Evolutionary conservation across 2,113 vertebrate species (phyloP).

Genomic region (Oxyura jamaicensis): DNA sequence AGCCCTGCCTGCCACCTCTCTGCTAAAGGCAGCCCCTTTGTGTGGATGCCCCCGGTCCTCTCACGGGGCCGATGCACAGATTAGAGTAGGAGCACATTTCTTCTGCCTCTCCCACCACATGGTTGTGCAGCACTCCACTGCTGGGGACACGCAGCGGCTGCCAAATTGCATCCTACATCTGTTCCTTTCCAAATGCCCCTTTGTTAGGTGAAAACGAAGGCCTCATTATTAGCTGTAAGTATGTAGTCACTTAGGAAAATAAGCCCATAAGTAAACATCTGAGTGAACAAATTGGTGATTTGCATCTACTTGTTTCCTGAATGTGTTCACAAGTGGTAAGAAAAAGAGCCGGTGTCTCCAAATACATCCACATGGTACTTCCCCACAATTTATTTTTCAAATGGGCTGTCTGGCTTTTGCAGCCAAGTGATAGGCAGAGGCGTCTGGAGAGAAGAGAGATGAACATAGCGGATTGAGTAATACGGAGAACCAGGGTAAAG

Average conservation of each 20-base stretch:
- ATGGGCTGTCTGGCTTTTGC: conserved; percentile 14
- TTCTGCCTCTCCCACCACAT: background rate
- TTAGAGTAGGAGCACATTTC: background rate
- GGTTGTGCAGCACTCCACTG: background rate
- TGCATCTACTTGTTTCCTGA: conserved; percentile 55
- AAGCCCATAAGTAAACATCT: conserved; percentile 57
- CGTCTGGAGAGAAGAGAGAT: background rate
- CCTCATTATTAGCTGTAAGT: conserved; percentile 50
- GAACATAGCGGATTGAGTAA: background rate
- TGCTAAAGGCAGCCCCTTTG: background rate
- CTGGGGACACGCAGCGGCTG: conserved; percentile 7
- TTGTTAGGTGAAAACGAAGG: conserved; percentile 47
- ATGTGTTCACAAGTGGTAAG: conserved; percentile 8
- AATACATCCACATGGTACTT: conserved; percentile 23
- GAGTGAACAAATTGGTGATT: conserved; percentile 61
- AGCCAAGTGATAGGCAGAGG: background rate
- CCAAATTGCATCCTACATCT: conserved; percentile 59
- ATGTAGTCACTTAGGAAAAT: conserved; percentile 55
- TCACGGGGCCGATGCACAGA: background rate
- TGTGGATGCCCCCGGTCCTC: background rate
- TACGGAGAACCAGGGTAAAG: background rate
- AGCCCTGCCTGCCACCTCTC: rapidly evolving
- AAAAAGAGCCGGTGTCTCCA: conserved; percentile 39
- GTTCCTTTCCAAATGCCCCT: conserved; percentile 26
- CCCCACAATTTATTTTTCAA: background rate